Evolutionary conservation across 2,888 invertebrate species (phyloP).

Genomic region (Melipona bicolor): DNA sequence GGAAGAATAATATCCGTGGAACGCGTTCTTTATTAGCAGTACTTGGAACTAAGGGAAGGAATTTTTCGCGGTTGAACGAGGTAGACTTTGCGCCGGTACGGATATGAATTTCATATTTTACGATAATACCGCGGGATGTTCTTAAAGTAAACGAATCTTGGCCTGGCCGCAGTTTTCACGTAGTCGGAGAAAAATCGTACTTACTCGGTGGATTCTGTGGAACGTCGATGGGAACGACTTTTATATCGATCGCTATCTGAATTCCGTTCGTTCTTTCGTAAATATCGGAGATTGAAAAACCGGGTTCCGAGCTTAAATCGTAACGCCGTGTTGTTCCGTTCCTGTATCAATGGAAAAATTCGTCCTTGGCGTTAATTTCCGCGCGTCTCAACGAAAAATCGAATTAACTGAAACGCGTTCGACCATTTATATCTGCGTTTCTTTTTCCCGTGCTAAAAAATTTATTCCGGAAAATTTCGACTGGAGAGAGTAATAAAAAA

Average conservation of each 20-base stretch:
- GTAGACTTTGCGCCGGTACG: slow-evolving; percentile 25
- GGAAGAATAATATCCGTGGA: slow-evolving; percentile 56
- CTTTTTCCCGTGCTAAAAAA: background rate
- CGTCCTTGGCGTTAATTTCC: background rate
- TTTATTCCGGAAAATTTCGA: background rate
- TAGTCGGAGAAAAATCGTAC: slow-evolving; percentile 54
- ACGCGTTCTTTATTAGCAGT: slow-evolving; percentile 62
- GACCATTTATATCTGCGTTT: background rate
- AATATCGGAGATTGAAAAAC: slow-evolving; percentile 40
- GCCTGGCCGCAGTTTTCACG: slow-evolving; percentile 50
- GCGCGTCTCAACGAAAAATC: background rate
- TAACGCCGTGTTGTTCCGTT: slow-evolving; percentile 14
- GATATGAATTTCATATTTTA: slow-evolving; percentile 77
- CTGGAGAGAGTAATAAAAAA: background rate
- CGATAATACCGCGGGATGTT: slow-evolving; percentile 73
- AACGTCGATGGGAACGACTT: slow-evolving; percentile 20
- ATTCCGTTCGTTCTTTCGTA: slow-evolving; percentile 26
- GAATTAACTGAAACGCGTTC: background rate
- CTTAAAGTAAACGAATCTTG: slow-evolving; percentile 69
- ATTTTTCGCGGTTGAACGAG: slow-evolving; percentile 26
- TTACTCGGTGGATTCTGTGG: slow-evolving; percentile 38
- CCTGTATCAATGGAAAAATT: background rate
- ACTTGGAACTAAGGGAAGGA: slow-evolving; percentile 29
- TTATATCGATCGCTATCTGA: slow-evolving; percentile 33
- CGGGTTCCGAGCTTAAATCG: slow-evolving; percentile 20